Base-by-base conservation (phyloP, 2,113 vertebrate species). In the Ciconia stormi region DNA sequence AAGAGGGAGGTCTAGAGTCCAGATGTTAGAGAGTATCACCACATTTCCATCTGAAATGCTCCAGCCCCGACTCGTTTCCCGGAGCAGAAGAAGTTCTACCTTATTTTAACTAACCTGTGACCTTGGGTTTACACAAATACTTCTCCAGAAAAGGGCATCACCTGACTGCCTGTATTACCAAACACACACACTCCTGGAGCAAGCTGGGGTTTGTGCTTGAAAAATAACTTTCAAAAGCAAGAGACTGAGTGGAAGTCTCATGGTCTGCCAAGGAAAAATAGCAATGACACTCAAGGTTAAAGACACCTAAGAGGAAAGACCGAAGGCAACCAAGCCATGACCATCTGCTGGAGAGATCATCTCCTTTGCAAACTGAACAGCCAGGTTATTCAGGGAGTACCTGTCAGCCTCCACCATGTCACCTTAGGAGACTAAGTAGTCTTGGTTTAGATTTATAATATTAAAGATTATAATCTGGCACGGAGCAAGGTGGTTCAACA, bases 311-410 rank as follows among this genome's bases (percentile, higher is more conserved):
- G 38, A 91, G 47, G 16, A 87, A 85, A 87, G n/a, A 79, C 26
- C 65, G 14, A 62, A 85, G 78, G 74, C 84, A 85, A 69, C 47
- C 34, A 27, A 95, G n/a, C 15, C 66, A 21, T 15, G 61, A 46
- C 40, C 89, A 29, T 69, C 18, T 27, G 26, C 76, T 86, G 80
- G 7, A 82, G 79, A 62, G 26, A 32, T 62, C 70, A 30, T 25
- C 89, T 90, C 70, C 74, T 91, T 87, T 76, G 82, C 89, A 92
- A 88, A 94, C 49, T 36, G 78, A 85, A 69, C 90, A 94, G 56
- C 92, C 62, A 85, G 30, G 90, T 93, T 96, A 56, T 91, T 58
- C 95, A 74, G 52, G 90, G 87, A 90, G 74, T 9, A 80, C 92
- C 85, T 79, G 88, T 9, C 84, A 74, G 69, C 27, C 67, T 80